Percentiles rank a stretch among this genome's conserved stretches.
phyloP scores from a whole-genome alignment of 2,797 vertebrate genomes.

The Coccyzus lansbergi region DNA sequence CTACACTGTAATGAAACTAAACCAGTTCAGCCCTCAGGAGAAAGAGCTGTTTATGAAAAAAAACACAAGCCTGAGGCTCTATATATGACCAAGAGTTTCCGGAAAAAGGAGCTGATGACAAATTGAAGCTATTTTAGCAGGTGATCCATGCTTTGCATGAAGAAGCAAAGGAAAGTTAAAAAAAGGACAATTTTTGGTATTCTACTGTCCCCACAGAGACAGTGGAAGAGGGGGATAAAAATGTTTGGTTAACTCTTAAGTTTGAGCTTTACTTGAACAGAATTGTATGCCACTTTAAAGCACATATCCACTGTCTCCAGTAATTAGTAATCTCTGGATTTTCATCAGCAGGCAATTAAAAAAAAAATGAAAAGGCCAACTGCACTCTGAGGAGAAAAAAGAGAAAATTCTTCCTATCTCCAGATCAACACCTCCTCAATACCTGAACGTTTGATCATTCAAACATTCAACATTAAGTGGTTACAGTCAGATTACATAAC shows the following conservation, averaged over 20 bases:
- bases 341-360: neutral
- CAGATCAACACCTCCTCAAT: neutral
- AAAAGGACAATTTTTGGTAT: neutral
- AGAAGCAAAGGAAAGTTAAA: neutral
- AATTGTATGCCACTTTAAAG: neutral
- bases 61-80: neutral
- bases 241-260: neutral
- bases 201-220: neutral
- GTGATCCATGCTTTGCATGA: neutral
- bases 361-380: neutral
- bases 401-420: neutral
- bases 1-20: neutral
- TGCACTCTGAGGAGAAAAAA: neutral
- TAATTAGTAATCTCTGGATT: neutral
- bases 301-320: neutral
- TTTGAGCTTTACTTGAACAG: neutral
- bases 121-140: neutral
- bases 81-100: neutral
- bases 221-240: neutral
- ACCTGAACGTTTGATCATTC: neutral
- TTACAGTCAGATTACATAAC: neutral
- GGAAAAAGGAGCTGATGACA: constrained; percentile 1
- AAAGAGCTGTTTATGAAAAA: neutral
- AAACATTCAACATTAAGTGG: neutral
- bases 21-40: constrained; percentile 21